phyloP scores from a whole-genome alignment of 2,113 vertebrate species.

The Opisthocomus hoazin region DNA sequence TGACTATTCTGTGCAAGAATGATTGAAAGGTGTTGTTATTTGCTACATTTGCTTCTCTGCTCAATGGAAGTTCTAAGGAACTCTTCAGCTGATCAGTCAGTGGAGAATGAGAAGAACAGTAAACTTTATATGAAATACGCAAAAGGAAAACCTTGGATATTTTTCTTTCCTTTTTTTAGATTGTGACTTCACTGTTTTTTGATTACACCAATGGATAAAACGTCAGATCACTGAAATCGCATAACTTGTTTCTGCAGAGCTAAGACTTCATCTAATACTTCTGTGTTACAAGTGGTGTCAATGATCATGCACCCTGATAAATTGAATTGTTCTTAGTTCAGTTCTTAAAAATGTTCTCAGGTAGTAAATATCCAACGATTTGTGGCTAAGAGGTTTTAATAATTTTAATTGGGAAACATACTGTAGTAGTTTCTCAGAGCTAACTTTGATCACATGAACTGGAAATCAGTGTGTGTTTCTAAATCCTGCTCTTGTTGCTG shows the following conservation, averaged over 20 bases:
- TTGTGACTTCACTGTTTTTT: not conserved
- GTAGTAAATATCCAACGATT: not conserved
- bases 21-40: slow-evolving; percentile 48
- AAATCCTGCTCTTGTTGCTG: not conserved
- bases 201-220: not conserved
- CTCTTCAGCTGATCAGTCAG: not conserved
- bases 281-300: not conserved
- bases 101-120: not conserved
- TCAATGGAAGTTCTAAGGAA: not conserved
- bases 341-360: not conserved
- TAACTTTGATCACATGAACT: not conserved
- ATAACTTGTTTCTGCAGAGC: not conserved
- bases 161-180: not conserved
- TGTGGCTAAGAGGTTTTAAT: not conserved
- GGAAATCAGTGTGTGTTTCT: not conserved
- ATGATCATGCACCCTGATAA: not conserved
- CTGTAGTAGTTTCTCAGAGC: not conserved
- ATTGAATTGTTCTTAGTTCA: not conserved
- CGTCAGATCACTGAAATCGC: not conserved
- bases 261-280: not conserved
- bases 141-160: not conserved
- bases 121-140: not conserved
- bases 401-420: not conserved
- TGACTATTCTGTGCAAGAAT: slow-evolving; percentile 7
- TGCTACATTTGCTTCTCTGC: slow-evolving; percentile 35